Evolutionary conservation across 2,113 vertebrate genomes (phyloP), one percentile per base, ranked within the genome.

Genomic region (Thymallus thymallus): DNA sequence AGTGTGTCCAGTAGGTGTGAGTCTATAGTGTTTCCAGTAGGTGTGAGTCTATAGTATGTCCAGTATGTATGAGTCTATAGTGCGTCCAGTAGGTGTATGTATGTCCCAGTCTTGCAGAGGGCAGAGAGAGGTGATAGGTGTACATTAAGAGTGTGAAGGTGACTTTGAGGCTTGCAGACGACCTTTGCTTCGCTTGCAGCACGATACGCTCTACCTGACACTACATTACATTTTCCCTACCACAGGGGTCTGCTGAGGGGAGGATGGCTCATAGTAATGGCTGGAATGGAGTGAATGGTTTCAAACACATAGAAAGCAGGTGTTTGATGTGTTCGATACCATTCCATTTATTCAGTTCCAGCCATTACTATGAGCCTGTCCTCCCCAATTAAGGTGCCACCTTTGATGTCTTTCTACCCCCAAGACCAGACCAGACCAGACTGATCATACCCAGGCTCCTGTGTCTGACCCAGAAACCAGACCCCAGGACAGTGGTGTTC

Each of bases 91-190:
- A n/a, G n/a, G n/a, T 77, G 26, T 24, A 32, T 63, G 3, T 46
- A 6, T 66, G 29, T n/a, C 16, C 32, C 20, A 46, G 58, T 29
- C 29, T 32, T 20, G 5, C 7, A 30, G 24, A 30, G 63, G 29
- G 29, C 63, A 62, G 65, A 68, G 24, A 46, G 72, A 29, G 48
- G 77, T 88, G 64, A 75, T 68, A 79, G 30, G 62, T 35, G n/a
- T 62, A 18, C 16, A 60, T 16, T 18, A 30, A 61, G 30, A 41
- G 26, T n/a, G 51, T 23, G 87, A 92, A 92, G 90, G 91, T 92
- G 90, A 92, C 91, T 87, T 92, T 92, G 90, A 86, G 80, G 83
- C 2, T 1, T 66, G 24, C 69, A 45, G 71, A 84, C 79, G 87
- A 90, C 87, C 87, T 87, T 83, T 81, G 75, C 22, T 65, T 24